Evolutionary conservation across 2,888 invertebrate genomes (phyloP).

Genomic region (Diabrotica balteata): DNA sequence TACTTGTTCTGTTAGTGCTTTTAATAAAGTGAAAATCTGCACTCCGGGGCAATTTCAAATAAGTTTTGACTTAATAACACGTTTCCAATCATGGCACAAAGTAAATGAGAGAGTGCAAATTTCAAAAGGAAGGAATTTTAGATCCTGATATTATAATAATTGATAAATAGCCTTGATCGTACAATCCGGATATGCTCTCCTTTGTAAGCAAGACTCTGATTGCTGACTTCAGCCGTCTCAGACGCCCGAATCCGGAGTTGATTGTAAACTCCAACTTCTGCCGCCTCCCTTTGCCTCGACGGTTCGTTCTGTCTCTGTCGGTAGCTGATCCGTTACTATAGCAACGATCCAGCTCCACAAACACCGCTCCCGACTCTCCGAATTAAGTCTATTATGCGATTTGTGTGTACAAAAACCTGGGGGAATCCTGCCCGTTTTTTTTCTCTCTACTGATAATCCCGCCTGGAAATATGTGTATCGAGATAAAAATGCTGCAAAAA

Average conservation of each 20-base stretch:
- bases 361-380: conserved; percentile 27
- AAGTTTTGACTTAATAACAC: background rate
- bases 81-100: conserved; percentile 1
- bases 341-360: conserved; percentile 33
- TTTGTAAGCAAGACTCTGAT: conserved; percentile 52
- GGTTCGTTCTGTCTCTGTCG: conserved; percentile 22
- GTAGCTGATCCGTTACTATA: conserved; percentile 33
- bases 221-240: conserved; percentile 54
- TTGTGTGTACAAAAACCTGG: conserved; percentile 29
- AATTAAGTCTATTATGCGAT: conserved; percentile 36
- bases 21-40: too few species aligned
- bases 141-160: conserved; percentile 38
- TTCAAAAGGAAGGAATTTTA: conserved; percentile 21
- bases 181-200: conserved; percentile 49
- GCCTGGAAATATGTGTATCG: background rate
- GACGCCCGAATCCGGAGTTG: conserved; percentile 55
- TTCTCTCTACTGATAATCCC: background rate
- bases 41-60: too few species aligned
- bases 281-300: conserved; percentile 7
- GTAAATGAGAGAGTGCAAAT: conserved; percentile 1
- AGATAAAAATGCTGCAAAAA: too few species aligned
- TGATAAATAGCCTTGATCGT: conserved; percentile 44
- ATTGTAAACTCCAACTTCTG: conserved; percentile 50
- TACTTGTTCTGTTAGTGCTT: too few species aligned
- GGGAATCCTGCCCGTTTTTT: conserved; percentile 9